Conservation (phyloP, 30 jellyfish, hydroid and myxozoan genomes). For the Pseudorhiza aurosa region DNA sequence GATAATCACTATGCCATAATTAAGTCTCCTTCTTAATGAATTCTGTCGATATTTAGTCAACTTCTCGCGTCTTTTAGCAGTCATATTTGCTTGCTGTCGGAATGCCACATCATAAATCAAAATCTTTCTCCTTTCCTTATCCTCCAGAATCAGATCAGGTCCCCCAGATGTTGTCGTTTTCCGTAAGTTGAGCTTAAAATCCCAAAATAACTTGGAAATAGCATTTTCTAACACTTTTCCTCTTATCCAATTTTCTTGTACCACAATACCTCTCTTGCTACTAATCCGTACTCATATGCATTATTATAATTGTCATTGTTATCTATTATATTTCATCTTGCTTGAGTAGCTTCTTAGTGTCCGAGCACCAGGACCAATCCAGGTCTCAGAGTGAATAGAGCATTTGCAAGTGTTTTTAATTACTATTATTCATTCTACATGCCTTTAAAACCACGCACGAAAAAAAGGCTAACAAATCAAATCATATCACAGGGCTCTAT, state of each 20-base stretch:
- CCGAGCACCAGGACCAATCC: no score
- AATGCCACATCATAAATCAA: constrained; percentile 10
- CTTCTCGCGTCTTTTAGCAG: constrained; percentile 1
- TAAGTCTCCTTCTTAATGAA: constrained; percentile 4
- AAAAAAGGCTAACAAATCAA: no score
- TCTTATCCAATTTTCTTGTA: background rate
- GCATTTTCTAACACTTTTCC: constrained; percentile 17
- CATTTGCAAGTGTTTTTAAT: no score
- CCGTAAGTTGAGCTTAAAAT: constrained; percentile 23
- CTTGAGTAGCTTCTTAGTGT: no score
- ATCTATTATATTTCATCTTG: constrained; percentile 19
- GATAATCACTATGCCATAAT: background rate
- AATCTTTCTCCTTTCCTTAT: background rate
- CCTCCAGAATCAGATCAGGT: constrained; percentile 26
- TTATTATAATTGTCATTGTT: constrained; percentile 8
- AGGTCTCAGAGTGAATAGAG: no score
- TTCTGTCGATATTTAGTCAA: background rate
- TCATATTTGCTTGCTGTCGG: background rate
- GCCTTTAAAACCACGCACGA: no score
- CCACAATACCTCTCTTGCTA: background rate
- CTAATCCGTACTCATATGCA: background rate
- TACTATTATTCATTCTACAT: no score
- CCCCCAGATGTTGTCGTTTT: constrained; percentile 16
- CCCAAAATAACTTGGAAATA: constrained; percentile 25
- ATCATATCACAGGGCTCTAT: no score